Evolutionary conservation across 1,140 invertebrate species (phyloP).

Genomic region (Maconellicoccus hirsutus): DNA sequence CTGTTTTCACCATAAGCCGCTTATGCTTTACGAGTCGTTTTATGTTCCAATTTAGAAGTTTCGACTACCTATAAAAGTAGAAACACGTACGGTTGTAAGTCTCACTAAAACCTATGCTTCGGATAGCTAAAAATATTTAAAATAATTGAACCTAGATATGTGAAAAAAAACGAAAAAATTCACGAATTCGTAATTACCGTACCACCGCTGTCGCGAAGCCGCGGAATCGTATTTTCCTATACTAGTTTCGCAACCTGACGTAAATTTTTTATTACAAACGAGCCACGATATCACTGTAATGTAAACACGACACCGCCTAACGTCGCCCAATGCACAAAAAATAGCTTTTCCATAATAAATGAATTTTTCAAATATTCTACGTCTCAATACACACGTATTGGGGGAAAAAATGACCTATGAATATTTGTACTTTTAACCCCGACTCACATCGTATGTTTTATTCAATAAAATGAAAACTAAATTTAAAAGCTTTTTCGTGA

Average conservation of each 20-base stretch:
- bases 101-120: not conserved
- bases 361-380: not conserved
- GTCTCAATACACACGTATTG: not conserved
- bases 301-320: too few species aligned
- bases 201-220: too few species aligned
- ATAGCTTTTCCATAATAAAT: not conserved
- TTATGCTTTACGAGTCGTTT: conserved; percentile 19
- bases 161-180: too few species aligned
- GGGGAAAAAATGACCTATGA: not conserved
- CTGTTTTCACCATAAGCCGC: conserved; percentile 14
- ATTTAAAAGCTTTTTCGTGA: conserved; percentile 9
- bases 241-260: not conserved
- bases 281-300: not conserved
- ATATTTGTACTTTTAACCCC: not conserved
- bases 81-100: not conserved
- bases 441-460: not conserved
- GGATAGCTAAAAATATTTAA: not conserved
- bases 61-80: conserved; percentile 16
- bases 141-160: not conserved
- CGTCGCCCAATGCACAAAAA: not conserved
- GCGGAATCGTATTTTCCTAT: not conserved
- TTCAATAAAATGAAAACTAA: not conserved
- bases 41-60: conserved; percentile 15
- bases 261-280: not conserved
- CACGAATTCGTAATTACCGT: too few species aligned